Conservation (phyloP, 2,113 vertebrate genomes). For the Piaya cayana region DNA sequence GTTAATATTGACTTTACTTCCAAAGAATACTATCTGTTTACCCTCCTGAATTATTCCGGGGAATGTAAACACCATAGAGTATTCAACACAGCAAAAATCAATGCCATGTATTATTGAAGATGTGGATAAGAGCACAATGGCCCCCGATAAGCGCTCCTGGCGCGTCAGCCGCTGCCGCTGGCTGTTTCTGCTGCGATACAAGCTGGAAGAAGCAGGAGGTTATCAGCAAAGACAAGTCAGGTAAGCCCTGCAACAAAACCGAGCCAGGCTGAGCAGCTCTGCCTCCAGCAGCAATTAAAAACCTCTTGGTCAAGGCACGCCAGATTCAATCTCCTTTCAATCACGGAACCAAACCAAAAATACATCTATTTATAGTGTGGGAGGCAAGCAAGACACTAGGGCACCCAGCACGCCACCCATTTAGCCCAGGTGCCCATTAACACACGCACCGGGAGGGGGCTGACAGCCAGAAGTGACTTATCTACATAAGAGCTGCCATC, state of each 20-base stretch:
- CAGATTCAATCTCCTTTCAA: not conserved
- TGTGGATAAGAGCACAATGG: constrained; percentile 61
- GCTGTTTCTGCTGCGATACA: constrained; percentile 16
- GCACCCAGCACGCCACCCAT: not conserved
- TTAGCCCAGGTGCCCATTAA: not conserved
- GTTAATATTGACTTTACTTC: constrained; percentile 62
- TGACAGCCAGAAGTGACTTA: constrained; percentile 29
- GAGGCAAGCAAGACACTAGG: not conserved
- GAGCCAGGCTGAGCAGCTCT: not conserved
- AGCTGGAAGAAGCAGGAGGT: constrained; percentile 13
- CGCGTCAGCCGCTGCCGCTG: not conserved
- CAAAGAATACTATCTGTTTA: constrained; percentile 66
- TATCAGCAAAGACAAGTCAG: constrained; percentile 46
- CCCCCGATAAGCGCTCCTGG: constrained; percentile 25
- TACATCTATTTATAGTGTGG: rapidly evolving
- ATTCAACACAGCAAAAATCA: constrained; percentile 65
- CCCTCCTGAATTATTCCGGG: constrained; percentile 57
- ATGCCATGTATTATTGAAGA: constrained; percentile 64
- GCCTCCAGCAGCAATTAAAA: not conserved
- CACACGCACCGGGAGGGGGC: not conserved
- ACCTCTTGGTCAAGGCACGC: not conserved
- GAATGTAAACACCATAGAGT: constrained; percentile 64
- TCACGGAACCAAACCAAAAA: not conserved
- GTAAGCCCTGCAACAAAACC: not conserved
- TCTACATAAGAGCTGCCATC: not conserved